Evolutionary conservation across 2,888 invertebrate species (phyloP).

Genomic region (Melanostoma scalare): DNA sequence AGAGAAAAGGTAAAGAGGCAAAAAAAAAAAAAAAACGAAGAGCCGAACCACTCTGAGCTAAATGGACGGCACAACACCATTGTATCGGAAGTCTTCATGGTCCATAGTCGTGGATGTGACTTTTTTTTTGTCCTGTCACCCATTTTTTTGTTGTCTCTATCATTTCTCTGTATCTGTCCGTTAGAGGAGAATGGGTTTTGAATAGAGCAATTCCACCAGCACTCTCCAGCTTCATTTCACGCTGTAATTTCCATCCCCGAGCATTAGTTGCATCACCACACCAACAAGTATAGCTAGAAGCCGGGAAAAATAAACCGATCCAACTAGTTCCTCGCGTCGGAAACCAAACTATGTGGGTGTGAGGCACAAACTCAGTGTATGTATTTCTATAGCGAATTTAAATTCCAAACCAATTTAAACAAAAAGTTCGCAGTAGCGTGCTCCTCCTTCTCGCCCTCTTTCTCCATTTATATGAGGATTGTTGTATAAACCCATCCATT

Average conservation of each 20-base stretch:
- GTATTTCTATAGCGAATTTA: slow-evolving; percentile 47
- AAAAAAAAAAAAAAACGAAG: slow-evolving; percentile 14
- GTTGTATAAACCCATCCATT: neutral
- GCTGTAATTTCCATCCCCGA: slow-evolving; percentile 61
- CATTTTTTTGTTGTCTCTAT: slow-evolving; percentile 51
- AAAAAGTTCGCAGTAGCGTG: slow-evolving; percentile 62
- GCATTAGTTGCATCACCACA: slow-evolving; percentile 56
- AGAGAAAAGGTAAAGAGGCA: neutral
- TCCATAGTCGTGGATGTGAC: slow-evolving; percentile 40
- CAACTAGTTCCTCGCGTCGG: slow-evolving; percentile 37
- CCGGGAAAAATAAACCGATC: slow-evolving; percentile 15
- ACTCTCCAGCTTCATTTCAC: slow-evolving; percentile 41
- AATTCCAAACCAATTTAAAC: slow-evolving; percentile 66
- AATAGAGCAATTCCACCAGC: slow-evolving; percentile 41
- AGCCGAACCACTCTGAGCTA: slow-evolving; percentile 44
- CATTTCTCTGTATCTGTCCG: neutral
- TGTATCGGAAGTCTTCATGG: slow-evolving; percentile 67
- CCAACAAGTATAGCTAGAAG: slow-evolving; percentile 48
- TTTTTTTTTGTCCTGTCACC: slow-evolving; percentile 17
- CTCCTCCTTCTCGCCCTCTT: neutral
- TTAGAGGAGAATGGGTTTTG: slow-evolving; percentile 13
- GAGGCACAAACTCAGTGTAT: slow-evolving; percentile 1
- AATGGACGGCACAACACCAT: slow-evolving; percentile 71
- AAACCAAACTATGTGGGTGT: slow-evolving; percentile 12
- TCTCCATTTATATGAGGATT: neutral